Evolutionary conservation across 1,140 invertebrate species (phyloP).

Genomic region (Luehdorfia chinensis): DNA sequence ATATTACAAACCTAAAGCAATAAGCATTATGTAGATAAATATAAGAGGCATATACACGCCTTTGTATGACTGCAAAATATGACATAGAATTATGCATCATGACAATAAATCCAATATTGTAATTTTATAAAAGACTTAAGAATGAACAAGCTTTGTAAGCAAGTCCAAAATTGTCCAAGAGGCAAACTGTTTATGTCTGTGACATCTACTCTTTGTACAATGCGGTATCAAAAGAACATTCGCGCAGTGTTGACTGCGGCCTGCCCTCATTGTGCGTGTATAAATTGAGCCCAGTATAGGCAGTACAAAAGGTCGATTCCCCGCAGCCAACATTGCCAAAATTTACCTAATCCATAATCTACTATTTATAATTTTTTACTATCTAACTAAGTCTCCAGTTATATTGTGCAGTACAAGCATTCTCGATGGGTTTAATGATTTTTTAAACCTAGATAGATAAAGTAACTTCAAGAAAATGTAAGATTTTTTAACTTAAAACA

Average conservation of each 20-base stretch:
- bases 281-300: conserved; percentile 14
- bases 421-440: conserved; percentile 29
- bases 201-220: conserved; percentile 56
- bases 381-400: conserved; percentile 64
- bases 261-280: conserved; percentile 27
- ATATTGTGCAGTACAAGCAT: conserved; percentile 61
- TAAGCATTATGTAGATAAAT: conserved; percentile 8
- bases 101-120: not conserved
- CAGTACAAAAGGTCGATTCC: conserved; percentile 20
- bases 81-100: not conserved
- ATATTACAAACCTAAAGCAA: conserved; percentile 18
- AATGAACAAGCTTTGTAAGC: conserved; percentile 37
- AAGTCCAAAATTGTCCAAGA: conserved; percentile 43
- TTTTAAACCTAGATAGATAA: not conserved
- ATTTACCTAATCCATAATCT: conserved; percentile 43
- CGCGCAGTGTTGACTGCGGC: conserved; percentile 21
- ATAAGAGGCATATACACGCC: not conserved
- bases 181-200: conserved; percentile 43
- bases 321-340: conserved; percentile 32
- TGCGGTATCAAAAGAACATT: conserved; percentile 40
- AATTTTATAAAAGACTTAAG: too few relatives aligned
- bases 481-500: too few relatives aligned
- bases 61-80: not conserved
- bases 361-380: conserved; percentile 63
- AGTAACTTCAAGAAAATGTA: too few relatives aligned